phyloP scores from a whole-genome alignment of 2,113 vertebrate species.

The Cepphus grylle region DNA sequence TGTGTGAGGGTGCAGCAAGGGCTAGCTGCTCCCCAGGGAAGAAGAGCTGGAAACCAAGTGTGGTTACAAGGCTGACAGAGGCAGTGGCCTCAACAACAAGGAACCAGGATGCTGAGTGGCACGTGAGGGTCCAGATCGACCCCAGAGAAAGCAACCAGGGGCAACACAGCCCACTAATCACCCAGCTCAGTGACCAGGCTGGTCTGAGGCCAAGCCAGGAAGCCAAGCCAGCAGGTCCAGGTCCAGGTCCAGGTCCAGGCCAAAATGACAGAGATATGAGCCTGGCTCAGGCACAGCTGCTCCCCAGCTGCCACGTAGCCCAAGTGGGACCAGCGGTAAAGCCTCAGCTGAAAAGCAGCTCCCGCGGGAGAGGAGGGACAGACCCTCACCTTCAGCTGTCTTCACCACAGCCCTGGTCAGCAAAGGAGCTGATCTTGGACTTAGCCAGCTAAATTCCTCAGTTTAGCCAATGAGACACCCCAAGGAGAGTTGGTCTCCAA shows the following conservation, averaged over 20 bases:
- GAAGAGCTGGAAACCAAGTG: neutral
- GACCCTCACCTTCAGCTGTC: neutral
- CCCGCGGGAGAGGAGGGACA: neutral
- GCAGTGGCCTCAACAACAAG: neutral
- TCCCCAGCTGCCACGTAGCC: neutral
- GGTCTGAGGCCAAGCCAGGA: neutral
- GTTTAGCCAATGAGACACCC: rapidly evolving
- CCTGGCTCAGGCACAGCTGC: neutral
- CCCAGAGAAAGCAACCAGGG: rapidly evolving
- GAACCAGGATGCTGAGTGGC: neutral
- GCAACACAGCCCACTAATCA: rapidly evolving
- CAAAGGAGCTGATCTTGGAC: neutral
- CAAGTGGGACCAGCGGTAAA: neutral
- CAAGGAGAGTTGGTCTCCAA: neutral
- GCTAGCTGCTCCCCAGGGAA: neutral
- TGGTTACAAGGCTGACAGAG: neutral
- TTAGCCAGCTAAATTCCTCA: neutral
- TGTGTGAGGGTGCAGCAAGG: neutral
- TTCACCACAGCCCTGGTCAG: neutral
- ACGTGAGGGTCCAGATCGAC: rapidly evolving
- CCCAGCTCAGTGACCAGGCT: neutral
- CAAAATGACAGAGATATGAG: neutral
- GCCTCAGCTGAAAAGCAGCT: neutral
- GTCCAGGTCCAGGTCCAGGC: too few relatives aligned
- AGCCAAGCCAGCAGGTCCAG: neutral